Evolutionary conservation across 2,113 vertebrate genomes (phyloP), one percentile per base, ranked within the genome.

Genomic region (Solea senegalensis): DNA sequence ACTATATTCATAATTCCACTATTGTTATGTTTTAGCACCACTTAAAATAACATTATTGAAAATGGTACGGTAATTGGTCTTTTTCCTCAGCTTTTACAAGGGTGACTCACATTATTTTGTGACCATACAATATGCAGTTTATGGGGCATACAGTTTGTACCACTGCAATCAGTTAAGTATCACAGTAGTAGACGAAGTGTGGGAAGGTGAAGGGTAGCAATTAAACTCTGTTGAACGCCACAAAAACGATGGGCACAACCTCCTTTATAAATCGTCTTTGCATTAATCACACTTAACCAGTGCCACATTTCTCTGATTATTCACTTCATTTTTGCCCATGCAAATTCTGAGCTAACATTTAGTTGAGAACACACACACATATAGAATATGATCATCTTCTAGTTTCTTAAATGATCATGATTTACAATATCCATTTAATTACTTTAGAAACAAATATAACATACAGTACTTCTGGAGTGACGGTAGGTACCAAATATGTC

Each of bases 111-210:
- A 48, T 67, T 75, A 61, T 74, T 83, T 40, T 83, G 48, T 68
- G 51, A 55, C 21, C 54, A 46, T 66, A 58, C 16, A 72, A 49
- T 46, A 34, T 78, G 57, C 28, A 27, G 41, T 72, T 79, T 63
- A 58, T 72, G 61, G 40, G 59, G 45, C 40, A 64, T 49, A 57
- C 14, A 53, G 14, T 28, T 8, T 54, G 40, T 41, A 51, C 43
- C 46, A 41, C 59, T 69, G 72, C 76, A 87, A 86, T 89, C 83
- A 84, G 67, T 78, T 75, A 65, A 82, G 27, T 21, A 74, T 72
- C 63, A 71, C 58, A 65, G 49, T 12, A 48, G 26, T 39, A 16
- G 53, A 61, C 8, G 49, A 16, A 50, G 44, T 46, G 56, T 60
- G 65, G 54, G 53, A 56, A 49, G 40, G 16, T 65, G 44, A 34